Conservation (phyloP, 2,888 invertebrate genomes). For the Tuta absoluta region DNA sequence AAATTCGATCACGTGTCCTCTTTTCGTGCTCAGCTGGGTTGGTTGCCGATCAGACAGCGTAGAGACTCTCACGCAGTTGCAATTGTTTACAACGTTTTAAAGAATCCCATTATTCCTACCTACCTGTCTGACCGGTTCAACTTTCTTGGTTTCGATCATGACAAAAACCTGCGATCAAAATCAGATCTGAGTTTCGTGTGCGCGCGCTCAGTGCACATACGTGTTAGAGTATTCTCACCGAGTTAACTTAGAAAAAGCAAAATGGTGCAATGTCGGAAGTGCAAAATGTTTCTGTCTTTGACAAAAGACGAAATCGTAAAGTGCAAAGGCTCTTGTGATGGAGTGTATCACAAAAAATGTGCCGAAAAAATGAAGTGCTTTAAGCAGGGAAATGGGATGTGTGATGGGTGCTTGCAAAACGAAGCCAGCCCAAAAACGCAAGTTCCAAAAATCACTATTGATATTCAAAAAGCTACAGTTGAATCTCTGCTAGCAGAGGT, state of each 20-base stretch:
- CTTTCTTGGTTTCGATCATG: no score
- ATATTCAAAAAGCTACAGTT: background rate
- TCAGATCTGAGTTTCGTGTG: no score
- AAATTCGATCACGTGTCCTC: no score
- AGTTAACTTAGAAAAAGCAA: background rate
- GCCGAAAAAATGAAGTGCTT: background rate
- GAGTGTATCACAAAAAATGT: constrained; percentile 13
- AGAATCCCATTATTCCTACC: no score
- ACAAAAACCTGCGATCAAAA: no score
- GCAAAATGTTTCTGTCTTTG: background rate
- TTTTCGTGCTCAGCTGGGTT: no score
- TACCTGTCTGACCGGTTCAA: no score
- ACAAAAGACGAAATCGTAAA: background rate
- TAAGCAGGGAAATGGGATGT: background rate
- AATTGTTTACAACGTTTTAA: no score
- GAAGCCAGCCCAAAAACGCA: background rate
- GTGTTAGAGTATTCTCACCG: background rate
- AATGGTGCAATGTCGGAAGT: constrained; percentile 15
- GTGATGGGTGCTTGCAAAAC: background rate
- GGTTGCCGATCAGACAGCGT: no score
- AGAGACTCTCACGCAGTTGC: no score
- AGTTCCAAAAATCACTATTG: no score
- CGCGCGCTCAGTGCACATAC: background rate
- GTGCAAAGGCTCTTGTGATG: constrained; percentile 8
- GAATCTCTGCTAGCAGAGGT: background rate